Percentiles rank a stretch among this genome's conserved stretches.
phyloP scores from a whole-genome alignment of 64 coral and sea anemone species.

The Montipora sp. region DNA sequence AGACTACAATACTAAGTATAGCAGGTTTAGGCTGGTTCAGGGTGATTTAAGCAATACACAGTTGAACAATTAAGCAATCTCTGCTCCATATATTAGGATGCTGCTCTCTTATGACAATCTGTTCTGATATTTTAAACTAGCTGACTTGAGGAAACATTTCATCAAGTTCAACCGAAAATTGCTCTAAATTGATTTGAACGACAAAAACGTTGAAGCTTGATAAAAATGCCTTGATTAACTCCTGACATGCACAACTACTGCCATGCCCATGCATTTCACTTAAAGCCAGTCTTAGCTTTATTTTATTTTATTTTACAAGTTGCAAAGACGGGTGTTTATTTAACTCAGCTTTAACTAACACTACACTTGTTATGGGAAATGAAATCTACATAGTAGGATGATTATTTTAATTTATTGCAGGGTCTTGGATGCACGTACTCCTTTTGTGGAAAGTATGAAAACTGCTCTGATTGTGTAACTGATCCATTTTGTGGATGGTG shows the following conservation, averaged over 20 bases:
- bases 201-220: neutral
- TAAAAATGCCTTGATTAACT: neutral
- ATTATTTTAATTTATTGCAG: neutral
- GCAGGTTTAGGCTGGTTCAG: too few species aligned
- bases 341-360: too few species aligned
- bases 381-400: neutral
- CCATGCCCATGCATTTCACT: too few species aligned
- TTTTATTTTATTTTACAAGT: neutral
- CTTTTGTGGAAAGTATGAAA: constrained; percentile 54
- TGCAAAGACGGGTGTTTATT: neutral
- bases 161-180: neutral
- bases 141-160: neutral
- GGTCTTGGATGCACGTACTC: constrained; percentile 79
- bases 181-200: neutral
- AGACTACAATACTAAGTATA: too few species aligned
- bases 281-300: neutral
- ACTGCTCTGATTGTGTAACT: constrained; percentile 42
- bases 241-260: too few species aligned
- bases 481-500: constrained; percentile 80
- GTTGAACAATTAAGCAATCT: neutral
- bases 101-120: neutral
- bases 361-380: neutral
- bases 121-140: neutral
- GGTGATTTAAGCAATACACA: neutral
- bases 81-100: neutral